Evolutionary conservation across 35 echinoderm and acorn worm genomes (phyloP).

Genomic region (Holothuria glaberrima): DNA sequence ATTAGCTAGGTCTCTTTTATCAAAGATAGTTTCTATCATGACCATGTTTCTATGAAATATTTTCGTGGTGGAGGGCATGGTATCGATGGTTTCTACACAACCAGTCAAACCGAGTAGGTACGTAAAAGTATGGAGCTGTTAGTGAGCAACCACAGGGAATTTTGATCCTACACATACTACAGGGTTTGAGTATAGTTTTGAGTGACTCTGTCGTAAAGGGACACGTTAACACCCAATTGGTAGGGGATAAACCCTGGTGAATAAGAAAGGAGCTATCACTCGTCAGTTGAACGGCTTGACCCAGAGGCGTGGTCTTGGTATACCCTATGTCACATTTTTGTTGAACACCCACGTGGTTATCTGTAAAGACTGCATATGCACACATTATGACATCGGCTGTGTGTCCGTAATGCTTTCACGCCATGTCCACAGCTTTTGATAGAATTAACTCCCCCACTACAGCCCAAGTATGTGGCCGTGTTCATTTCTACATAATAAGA

Average conservation of each 20-base stretch:
- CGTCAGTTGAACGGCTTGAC: not conserved
- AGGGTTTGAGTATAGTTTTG: not conserved
- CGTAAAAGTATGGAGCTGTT: not conserved
- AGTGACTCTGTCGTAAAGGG: not conserved
- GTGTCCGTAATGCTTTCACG: not conserved
- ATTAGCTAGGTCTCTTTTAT: not conserved
- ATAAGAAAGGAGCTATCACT: not conserved
- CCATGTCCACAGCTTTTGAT: not conserved
- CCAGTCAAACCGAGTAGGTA: not conserved
- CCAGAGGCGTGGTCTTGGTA: not conserved
- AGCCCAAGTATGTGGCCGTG: not conserved
- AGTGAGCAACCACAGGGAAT: conserved; percentile 3
- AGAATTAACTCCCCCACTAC: not conserved
- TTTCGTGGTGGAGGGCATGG: not conserved
- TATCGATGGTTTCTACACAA: not conserved
- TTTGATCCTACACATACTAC: conserved; percentile 6
- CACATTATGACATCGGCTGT: not conserved
- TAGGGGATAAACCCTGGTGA: not conserved
- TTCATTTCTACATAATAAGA: not conserved
- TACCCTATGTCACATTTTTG: not conserved
- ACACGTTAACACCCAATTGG: not conserved
- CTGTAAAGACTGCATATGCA: not conserved
- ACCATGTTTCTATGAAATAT: conserved; percentile 37
- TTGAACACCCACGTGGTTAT: not conserved
- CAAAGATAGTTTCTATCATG: not conserved